Evolutionary conservation across 1,140 invertebrate genomes (phyloP).

Genomic region (Halictus rubicundus): DNA sequence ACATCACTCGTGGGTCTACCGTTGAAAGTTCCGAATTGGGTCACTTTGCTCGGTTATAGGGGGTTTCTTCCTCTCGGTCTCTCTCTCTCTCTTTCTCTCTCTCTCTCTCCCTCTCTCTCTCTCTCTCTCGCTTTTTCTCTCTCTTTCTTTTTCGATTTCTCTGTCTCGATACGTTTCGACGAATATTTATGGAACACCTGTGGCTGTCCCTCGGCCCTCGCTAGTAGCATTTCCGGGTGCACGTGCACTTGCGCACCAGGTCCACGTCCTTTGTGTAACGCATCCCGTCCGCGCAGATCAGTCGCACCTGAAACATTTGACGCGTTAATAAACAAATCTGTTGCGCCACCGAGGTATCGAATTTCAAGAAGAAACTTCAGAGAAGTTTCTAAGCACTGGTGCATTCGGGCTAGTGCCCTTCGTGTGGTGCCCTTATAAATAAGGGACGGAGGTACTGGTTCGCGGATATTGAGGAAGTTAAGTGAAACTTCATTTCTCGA

Average conservation of each 20-base stretch:
- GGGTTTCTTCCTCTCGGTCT: slow-evolving; percentile 57
- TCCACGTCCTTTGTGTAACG: slow-evolving; percentile 97
- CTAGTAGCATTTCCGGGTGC: slow-evolving; percentile 91
- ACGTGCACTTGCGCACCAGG: slow-evolving; percentile 96
- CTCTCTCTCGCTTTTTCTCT: too few species aligned
- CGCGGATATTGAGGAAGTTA: too few species aligned
- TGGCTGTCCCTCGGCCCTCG: slow-evolving; percentile 61
- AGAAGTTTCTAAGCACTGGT: too few species aligned
- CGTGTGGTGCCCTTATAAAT: too few species aligned
- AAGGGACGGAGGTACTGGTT: too few species aligned
- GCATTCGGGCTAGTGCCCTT: too few species aligned
- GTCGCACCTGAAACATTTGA: slow-evolving; percentile 84
- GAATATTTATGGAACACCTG: slow-evolving; percentile 48
- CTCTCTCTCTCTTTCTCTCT: too few species aligned
- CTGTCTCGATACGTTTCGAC: slow-evolving; percentile 54
- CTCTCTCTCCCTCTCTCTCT: too few species aligned
- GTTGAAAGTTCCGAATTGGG: slow-evolving; percentile 44
- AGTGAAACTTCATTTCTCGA: too few species aligned
- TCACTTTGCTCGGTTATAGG: slow-evolving; percentile 49
- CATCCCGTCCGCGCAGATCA: slow-evolving; percentile 95
- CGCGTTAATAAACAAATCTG: too few species aligned
- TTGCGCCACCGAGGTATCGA: too few species aligned
- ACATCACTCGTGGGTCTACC: slow-evolving; percentile 29
- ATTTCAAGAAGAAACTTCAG: too few species aligned
- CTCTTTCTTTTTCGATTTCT: slow-evolving; percentile 8